Percentiles rank a stretch among this genome's conserved stretches.
Evolutionary conservation across 1,140 invertebrate species (phyloP).

Genomic region (Stratiolaelaps scimitus): DNA sequence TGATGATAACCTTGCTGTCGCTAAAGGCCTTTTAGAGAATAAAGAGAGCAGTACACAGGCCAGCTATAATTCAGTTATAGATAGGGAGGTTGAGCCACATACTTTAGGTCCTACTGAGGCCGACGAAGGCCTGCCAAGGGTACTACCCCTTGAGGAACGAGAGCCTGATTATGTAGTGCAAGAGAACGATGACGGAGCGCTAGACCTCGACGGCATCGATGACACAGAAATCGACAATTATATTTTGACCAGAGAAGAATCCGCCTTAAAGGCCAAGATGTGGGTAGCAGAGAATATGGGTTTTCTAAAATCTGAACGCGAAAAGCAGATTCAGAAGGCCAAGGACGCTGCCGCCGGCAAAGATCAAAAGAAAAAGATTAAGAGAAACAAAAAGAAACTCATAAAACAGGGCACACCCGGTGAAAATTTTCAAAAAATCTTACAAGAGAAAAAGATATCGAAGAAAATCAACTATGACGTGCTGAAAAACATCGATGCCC

Average conservation of each 20-base stretch:
- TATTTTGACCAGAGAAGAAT: conserved; percentile 39
- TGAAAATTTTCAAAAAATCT: conserved; percentile 86
- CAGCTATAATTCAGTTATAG: conserved; percentile 23
- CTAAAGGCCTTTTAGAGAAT: conserved; percentile 14
- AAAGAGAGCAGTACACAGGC: conserved; percentile 3
- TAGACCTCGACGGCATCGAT: conserved; percentile 67
- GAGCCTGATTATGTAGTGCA: conserved; percentile 32
- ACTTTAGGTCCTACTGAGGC: conserved; percentile 39
- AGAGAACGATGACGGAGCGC: conserved; percentile 48
- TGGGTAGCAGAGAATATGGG: conserved; percentile 36
- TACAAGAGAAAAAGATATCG: conserved; percentile 86
- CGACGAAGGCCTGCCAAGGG: not conserved
- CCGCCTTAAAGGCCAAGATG: conserved; percentile 61
- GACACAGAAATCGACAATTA: conserved; percentile 65
- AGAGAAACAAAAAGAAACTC: conserved; percentile 43
- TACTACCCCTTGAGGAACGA: not conserved
- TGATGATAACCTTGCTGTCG: not conserved
- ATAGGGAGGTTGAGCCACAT: conserved; percentile 25
- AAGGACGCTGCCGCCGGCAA: conserved; percentile 43
- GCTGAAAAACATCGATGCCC: conserved; percentile 59
- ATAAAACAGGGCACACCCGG: conserved; percentile 62
- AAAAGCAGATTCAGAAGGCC: conserved; percentile 43
- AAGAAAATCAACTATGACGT: conserved; percentile 97
- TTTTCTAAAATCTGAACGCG: conserved; percentile 38
- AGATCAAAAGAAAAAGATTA: conserved; percentile 37